Base-by-base conservation (phyloP, 2,888 invertebrate species). In the Deroplatys truncata region DNA sequence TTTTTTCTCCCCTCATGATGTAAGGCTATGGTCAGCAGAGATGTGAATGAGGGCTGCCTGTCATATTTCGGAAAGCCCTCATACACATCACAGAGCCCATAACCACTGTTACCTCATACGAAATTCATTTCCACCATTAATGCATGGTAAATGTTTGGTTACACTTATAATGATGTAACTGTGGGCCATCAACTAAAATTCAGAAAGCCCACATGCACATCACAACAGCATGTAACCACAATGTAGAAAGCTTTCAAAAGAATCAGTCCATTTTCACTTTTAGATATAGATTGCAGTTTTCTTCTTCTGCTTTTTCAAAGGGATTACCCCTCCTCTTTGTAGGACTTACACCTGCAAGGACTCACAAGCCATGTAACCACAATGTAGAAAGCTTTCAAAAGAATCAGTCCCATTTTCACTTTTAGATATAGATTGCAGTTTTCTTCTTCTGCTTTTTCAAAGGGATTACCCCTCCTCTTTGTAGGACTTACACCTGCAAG, bases 151-250 rank as follows among this genome's bases (percentile, higher is more conserved):
- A 72, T 16, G 20, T 72, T 72, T 72, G 91, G 89, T 56, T 90
- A 91, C 85, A 72, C 20, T 72, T 25, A 72, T 89, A 91, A 90
- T 90, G 90, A 91, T 91, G 91, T 91, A 91, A 91, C 90, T 91
- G 91, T 91, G 91, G 91, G 91, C 91, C 91, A 91, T 90, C 91
- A 88, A 86, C 91, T 88, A 35, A 84, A 88, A 29, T 83, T 89
- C 90, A 88, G 91, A 91, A 91, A 91, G 91, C 91, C 91, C 91
- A 91, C 91, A 91, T 91, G 91, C 91, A 91, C 91, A 91, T 91
- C 91, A 91, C 91, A 91, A 82, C 4, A n/a, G 13, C 43, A n/a
- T 82, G 16, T 28, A 35, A 82, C 82, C 35, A 35, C 35, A 29
- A n/a, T n/a, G 16, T 13, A 35, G 31, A 9, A 87, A 25, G 13